Conservation (phyloP, 2,113 vertebrate genomes). For the Theropithecus gelada region DNA sequence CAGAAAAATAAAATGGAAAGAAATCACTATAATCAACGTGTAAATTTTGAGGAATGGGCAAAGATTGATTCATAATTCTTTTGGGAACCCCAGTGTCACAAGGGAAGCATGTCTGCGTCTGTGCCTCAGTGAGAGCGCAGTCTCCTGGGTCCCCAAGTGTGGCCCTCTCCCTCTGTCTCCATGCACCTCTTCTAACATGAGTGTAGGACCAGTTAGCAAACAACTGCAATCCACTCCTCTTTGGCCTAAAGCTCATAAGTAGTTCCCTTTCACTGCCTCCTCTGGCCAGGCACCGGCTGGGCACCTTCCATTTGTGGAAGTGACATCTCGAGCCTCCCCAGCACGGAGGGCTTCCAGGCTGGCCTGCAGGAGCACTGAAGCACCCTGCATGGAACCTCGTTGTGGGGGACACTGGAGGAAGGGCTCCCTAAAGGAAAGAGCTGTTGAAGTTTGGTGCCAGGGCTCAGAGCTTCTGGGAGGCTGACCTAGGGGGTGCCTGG, state of each 20-base stretch:
- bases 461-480: background rate
- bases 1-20: background rate
- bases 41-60: background rate
- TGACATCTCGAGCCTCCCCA: fast-evolving
- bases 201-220: background rate
- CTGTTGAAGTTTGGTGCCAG: background rate
- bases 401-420: background rate
- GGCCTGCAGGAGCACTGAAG: fast-evolving
- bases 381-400: background rate
- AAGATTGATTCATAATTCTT: background rate
- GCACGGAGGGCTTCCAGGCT: fast-evolving
- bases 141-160: fast-evolving
- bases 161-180: background rate
- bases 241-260: background rate
- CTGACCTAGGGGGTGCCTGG: background rate
- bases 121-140: background rate
- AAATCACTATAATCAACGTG: background rate
- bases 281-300: background rate
- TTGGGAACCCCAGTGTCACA: background rate
- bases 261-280: background rate
- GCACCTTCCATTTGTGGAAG: fast-evolving
- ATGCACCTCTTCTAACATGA: background rate
- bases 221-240: background rate
- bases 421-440: background rate
- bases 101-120: fast-evolving